These are phyloP conservation scores for Dynastes grantii DNA, from an alignment of 2,888 invertebrate species.

Conservation along the genomic window DNA sequence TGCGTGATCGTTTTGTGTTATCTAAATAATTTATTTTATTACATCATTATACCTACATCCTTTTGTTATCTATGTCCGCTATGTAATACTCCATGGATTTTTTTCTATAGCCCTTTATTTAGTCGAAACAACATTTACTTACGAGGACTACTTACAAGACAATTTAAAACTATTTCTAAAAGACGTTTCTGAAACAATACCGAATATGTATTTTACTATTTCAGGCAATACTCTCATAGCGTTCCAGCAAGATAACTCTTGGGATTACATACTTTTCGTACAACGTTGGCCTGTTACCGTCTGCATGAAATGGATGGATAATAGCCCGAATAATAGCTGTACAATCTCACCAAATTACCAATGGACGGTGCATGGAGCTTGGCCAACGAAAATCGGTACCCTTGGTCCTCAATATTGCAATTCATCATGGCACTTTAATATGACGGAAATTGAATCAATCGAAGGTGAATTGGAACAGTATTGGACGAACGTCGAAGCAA, in stretches of 20 bases:
- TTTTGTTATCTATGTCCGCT: no score
- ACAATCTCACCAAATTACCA: constrained; percentile 75
- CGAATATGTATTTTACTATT: not conserved
- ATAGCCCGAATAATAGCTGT: constrained; percentile 76
- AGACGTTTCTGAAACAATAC: no score
- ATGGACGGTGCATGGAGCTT: constrained; percentile 89
- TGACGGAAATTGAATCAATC: constrained; percentile 75
- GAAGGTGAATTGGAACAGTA: constrained; percentile 66
- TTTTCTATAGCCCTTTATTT: no score
- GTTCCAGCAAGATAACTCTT: constrained; percentile 69
- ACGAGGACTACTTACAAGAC: no score
- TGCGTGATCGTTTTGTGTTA: no score
- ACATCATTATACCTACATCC: no score
- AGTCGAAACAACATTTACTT: no score
- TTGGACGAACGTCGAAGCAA: constrained; percentile 84
- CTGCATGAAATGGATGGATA: constrained; percentile 81
- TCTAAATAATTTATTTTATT: no score
- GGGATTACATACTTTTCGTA: constrained; percentile 86
- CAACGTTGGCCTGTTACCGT: constrained; percentile 86
- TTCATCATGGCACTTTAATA: constrained; percentile 78
- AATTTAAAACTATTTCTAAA: not conserved
- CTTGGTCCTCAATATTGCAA: constrained; percentile 84
- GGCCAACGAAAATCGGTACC: constrained; percentile 83
- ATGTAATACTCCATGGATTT: no score
- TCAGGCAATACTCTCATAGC: constrained; percentile 8